A percentile compares a stretch with the other conserved stretches of the same genome.
Conservation (phyloP, 2,113 vertebrate species). For the Tupaia chinensis region DNA sequence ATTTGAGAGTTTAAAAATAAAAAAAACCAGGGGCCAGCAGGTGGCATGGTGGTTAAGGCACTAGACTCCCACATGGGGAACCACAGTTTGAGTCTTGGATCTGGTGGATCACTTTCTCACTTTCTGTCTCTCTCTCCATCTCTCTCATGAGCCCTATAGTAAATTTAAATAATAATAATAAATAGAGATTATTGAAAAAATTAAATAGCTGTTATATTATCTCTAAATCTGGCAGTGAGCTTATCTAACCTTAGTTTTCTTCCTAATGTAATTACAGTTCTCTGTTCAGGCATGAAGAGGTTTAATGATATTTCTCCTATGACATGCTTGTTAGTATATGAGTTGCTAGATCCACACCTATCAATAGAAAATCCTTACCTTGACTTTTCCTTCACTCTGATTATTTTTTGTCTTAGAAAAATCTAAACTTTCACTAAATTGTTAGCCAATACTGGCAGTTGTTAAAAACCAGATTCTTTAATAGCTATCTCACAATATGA, state of each 20-base stretch:
- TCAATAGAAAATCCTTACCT: not conserved
- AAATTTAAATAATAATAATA: too few relatives aligned
- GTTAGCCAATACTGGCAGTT: not conserved
- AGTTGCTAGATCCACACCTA: not conserved
- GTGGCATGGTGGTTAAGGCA: too few relatives aligned
- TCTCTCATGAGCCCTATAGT: too few relatives aligned
- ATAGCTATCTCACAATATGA: not conserved
- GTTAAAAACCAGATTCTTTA: not conserved
- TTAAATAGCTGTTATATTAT: not conserved
- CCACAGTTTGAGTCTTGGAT: too few relatives aligned
- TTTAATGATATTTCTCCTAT: not conserved
- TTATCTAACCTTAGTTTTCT: not conserved
- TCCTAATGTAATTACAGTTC: not conserved
- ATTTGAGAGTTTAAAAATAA: too few relatives aligned
- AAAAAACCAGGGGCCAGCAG: too few relatives aligned
- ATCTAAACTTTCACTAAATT: not conserved
- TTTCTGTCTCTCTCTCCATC: too few relatives aligned
- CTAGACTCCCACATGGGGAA: too few relatives aligned
- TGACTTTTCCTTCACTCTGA: not conserved
- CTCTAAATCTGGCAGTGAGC: not conserved
- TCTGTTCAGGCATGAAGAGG: not conserved
- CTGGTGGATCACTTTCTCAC: too few relatives aligned
- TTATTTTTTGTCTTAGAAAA: not conserved
- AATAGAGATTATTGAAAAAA: not conserved
- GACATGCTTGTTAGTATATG: not conserved